Conservation (phyloP, 2,888 invertebrate species). For the Margaritifera margaritifera region DNA sequence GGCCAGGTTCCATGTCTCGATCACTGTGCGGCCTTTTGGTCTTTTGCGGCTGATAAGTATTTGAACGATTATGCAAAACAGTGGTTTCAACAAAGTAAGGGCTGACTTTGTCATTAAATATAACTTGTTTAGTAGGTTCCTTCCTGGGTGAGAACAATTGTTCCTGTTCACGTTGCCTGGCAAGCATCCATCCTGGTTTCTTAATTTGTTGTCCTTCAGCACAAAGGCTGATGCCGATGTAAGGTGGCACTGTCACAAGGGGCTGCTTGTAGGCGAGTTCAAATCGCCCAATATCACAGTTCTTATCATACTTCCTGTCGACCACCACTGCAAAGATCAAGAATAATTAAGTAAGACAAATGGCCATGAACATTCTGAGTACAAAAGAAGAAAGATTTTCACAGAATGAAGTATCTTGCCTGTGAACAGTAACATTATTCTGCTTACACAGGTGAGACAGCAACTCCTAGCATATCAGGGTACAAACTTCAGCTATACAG, state of each 20-base stretch:
- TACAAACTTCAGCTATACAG: too few species aligned
- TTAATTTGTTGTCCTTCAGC: slow-evolving; percentile 62
- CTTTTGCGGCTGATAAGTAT: slow-evolving; percentile 39
- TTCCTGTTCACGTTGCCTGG: slow-evolving; percentile 19
- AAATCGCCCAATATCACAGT: slow-evolving; percentile 71
- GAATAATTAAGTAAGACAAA: slow-evolving; percentile 6
- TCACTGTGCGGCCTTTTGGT: slow-evolving; percentile 38
- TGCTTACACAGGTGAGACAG: background rate
- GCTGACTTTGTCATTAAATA: slow-evolving; percentile 38
- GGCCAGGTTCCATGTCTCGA: slow-evolving; percentile 9
- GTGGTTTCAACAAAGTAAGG: slow-evolving; percentile 16
- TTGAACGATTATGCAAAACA: slow-evolving; percentile 14
- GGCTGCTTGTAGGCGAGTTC: slow-evolving; percentile 72
- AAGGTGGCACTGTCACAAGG: slow-evolving; percentile 70
- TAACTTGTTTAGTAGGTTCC: slow-evolving; percentile 31
- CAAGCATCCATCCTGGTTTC: slow-evolving; percentile 46
- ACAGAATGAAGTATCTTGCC: background rate
- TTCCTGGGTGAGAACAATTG: slow-evolving; percentile 33
- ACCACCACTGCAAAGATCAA: slow-evolving; percentile 67
- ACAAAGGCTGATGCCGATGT: slow-evolving; percentile 70
- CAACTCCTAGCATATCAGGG: background rate
- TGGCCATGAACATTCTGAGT: too few species aligned
- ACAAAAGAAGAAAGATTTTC: background rate
- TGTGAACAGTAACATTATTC: background rate
- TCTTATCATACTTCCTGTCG: slow-evolving; percentile 70